A percentile compares a stretch with the other conserved stretches of the same genome.
These are phyloP conservation scores for Zosterops hypoxanthus DNA, from an alignment of 2,113 vertebrate species.

Conservation along the genomic window DNA sequence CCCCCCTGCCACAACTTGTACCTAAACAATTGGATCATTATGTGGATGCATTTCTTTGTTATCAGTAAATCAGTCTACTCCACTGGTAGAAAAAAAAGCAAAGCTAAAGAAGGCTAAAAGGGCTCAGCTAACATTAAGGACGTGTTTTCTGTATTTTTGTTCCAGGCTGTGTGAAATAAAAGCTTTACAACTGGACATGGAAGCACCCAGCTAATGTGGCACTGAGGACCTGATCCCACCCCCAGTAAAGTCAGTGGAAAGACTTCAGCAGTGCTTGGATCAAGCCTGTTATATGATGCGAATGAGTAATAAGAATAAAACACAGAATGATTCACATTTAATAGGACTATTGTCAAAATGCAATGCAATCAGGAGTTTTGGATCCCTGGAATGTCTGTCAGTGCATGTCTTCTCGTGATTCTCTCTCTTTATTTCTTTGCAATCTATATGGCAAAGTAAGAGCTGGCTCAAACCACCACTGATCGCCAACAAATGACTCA, in stretches of 20 bases:
- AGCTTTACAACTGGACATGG: background rate
- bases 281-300: background rate
- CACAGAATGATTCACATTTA: slow-evolving; percentile 36
- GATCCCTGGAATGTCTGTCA: background rate
- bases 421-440: background rate
- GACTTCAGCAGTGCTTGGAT: background rate
- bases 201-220: background rate
- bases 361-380: background rate
- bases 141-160: background rate
- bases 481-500: background rate
- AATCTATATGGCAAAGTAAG: background rate
- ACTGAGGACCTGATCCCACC: background rate
- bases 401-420: background rate
- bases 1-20: background rate
- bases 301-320: slow-evolving; percentile 55
- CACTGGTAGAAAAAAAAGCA: background rate
- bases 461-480: background rate
- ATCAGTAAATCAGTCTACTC: background rate
- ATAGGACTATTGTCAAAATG: slow-evolving; percentile 44
- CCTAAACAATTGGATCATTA: background rate
- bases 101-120: background rate
- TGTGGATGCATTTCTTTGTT: background rate
- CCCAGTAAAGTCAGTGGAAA: slow-evolving; percentile 23
- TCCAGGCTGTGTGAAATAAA: background rate
- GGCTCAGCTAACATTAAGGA: background rate